Evolutionary conservation across 1,140 invertebrate species (phyloP), one percentile per base, ranked within the genome.

Genomic region (Scaptomyza montana): DNA sequence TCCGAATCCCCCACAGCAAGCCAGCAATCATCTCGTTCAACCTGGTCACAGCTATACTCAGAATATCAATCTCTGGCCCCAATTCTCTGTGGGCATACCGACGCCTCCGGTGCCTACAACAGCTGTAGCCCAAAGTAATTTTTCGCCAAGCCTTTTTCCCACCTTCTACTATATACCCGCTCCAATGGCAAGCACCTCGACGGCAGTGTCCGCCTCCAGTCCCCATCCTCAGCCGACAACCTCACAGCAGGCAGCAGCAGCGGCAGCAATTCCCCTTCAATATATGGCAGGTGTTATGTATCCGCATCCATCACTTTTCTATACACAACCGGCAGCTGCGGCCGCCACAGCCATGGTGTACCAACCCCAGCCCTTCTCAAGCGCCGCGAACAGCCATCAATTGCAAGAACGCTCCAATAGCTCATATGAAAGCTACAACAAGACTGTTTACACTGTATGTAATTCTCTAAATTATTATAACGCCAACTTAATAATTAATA

Each of bases 101-200:
- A 90, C 93, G 1, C 64, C 91, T 51, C 53, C 89, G 7, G 79
- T 71, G 33, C 92, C 79, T 80, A 92, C 78, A 64, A 87, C 82
- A 78, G 92, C 85, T 3, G 59, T 79, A n/a, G 67, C 92, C 5
- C 84, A 80, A 46, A 91, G 72, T 41, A 81, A 80, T 43, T 89
- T 91, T 57, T 78, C 91, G 5, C 55, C 66, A 3, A 70, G 72
- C 36, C 69, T 92, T 10, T 90, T 92, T 12, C 90, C 91, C 13
- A 79, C 91, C 60, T 89, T 95, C 19, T 95, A 94, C 77, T 95
- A 95, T 64, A 92, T 95, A 50, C 93, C 94, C 21, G 89, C 93
- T 8, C 45, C 78, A 4, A 12, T 80, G 45, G 63, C 80, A 10
- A 63, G 4, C 5, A 53, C 78, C 6, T 54, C 76, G 36, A 51